A percentile compares a stretch with the other conserved stretches of the same genome.
phyloP scores from a whole-genome alignment of 64 coral and sea anemone species.

The Montipora cactus region DNA sequence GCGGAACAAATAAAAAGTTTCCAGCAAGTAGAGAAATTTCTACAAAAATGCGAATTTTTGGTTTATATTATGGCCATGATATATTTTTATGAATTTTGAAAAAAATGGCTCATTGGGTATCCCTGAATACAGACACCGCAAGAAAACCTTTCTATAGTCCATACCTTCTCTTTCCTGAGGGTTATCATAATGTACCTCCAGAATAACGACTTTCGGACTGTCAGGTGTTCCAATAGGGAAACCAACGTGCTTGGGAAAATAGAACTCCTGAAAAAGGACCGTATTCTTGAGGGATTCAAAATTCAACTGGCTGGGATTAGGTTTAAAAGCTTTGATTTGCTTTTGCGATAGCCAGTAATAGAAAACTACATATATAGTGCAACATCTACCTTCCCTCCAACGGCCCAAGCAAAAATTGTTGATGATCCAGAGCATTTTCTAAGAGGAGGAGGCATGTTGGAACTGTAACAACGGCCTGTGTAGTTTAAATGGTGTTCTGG shows the following conservation, averaged over 20 bases:
- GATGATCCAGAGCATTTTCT: neutral
- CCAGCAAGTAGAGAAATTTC: no score
- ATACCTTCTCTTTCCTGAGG: constrained; percentile 31
- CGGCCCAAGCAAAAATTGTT: constrained; percentile 47
- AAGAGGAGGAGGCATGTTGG: constrained; percentile 51
- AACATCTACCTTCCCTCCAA: constrained; percentile 53
- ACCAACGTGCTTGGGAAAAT: constrained; percentile 46
- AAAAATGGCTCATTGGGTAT: no score
- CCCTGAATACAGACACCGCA: no score
- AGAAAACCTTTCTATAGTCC: no score
- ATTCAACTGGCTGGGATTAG: neutral
- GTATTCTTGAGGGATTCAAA: no score
- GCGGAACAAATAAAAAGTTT: no score
- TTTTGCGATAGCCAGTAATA: no score
- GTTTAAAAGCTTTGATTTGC: neutral
- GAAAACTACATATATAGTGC: no score
- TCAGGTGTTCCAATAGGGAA: constrained; percentile 40
- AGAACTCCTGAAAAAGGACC: constrained; percentile 13
- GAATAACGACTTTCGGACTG: constrained; percentile 32
- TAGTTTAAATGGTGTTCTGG: constrained; percentile 20
- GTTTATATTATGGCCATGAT: no score
- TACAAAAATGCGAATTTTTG: no score
- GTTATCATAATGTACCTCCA: constrained; percentile 74
- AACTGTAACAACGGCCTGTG: constrained; percentile 13
- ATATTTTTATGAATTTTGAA: no score